Evolutionary conservation across 1,140 invertebrate species (phyloP), one percentile per base, ranked within the genome.

Genomic region (Zaprionus gabonicus): DNA sequence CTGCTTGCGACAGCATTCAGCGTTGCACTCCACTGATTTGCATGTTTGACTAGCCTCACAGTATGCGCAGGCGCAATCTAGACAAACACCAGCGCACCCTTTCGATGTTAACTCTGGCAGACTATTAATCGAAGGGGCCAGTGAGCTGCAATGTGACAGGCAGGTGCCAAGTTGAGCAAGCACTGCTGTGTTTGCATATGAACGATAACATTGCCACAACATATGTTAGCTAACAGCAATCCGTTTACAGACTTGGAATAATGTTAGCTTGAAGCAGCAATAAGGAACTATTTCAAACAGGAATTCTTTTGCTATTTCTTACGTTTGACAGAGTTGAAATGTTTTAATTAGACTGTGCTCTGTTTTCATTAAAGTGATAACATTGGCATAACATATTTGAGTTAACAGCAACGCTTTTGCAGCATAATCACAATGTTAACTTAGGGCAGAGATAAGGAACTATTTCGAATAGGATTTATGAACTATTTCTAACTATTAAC

Each of bases 21-120:
- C 23, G 66, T 74, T 69, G 71, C 71, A 74, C 71, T 69, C 34
- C 34, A 68, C 41, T 60, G 71, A 68, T 73, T 73, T 62, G 71
- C 71, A 74, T 65, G 46, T 51, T 15, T 46, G 23, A 28, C 17
- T 15, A 15, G 38, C 7, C 7, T 9, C 9, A 12, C n/a, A 12
- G 46, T 51, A 23, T 51, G 23, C 23, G 20, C 20, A 20, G 20
- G 3, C 1, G 46, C 20, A 25, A 51, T 51, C 20, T 25, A 51
- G 23, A 0, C 17, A 46, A 17, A 46, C 15, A 20, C 9, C 46
- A 23, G 4, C 5, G 17, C 10, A 25, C 20, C 46, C 46, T 51
- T 0, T 25, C 3, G 9, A 12, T 20, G 17, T 25, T 49, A 9
- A 49, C 38, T n/a, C 6, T n/a, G n/a, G 12, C 38, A 41, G 13